Evolutionary conservation across 1,140 invertebrate genomes (phyloP).

Genomic region (Rhysida immarginata): DNA sequence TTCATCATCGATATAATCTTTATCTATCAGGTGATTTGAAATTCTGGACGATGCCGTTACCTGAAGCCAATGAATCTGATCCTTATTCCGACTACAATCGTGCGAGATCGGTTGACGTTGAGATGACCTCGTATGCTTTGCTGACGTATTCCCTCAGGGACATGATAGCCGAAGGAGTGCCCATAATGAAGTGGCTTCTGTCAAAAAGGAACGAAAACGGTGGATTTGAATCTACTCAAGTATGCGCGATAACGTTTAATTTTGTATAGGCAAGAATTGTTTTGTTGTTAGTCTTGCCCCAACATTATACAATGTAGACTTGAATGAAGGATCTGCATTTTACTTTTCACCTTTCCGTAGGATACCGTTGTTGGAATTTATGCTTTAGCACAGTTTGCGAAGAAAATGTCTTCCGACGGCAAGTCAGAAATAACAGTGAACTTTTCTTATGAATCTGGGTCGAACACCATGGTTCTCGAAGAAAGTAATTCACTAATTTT

Average conservation of each 20-base stretch:
- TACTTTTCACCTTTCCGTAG: no score
- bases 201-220: conserved; percentile 61
- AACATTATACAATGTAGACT: background rate
- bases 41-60: conserved; percentile 50
- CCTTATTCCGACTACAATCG: conserved; percentile 38
- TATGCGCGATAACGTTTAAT: no score
- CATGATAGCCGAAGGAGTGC: conserved; percentile 50
- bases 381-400: conserved; percentile 51
- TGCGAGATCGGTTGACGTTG: conserved; percentile 60
- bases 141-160: conserved; percentile 48
- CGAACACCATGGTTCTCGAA: conserved; percentile 43
- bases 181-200: conserved; percentile 70
- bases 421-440: conserved; percentile 36
- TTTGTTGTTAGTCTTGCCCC: background rate
- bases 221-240: conserved; percentile 63
- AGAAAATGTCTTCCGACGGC: conserved; percentile 35
- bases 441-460: conserved; percentile 37
- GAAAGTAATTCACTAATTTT: conserved; percentile 53
- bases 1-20: no score
- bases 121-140: conserved; percentile 72
- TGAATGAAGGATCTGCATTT: no score
- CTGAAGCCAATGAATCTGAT: conserved; percentile 44
- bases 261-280: background rate
- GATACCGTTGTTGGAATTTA: conserved; percentile 57
- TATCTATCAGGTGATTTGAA: conserved; percentile 47